These are phyloP conservation scores for Moxostoma hubbsi DNA, from an alignment of 2,797 vertebrate genomes.

Conservation along the genomic window DNA sequence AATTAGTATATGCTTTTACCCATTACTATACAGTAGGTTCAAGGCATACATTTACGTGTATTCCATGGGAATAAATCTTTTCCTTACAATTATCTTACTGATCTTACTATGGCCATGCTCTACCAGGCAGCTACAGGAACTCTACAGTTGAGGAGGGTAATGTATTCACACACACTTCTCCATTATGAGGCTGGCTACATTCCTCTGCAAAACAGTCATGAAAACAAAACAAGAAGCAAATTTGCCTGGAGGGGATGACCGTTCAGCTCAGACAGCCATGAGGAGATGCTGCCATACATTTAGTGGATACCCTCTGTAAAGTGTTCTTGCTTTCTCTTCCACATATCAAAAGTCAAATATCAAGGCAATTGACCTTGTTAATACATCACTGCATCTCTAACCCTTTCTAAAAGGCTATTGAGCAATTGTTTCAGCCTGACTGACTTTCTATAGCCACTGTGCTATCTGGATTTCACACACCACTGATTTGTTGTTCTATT, in stretches of 20 bases:
- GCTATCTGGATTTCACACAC: constrained; percentile 50
- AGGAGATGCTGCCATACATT: constrained; percentile 40
- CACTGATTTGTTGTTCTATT: constrained; percentile 32
- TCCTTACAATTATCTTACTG: too few relatives aligned
- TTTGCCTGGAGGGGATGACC: constrained; percentile 49
- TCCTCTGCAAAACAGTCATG: constrained; percentile 55
- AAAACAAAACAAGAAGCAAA: constrained; percentile 51
- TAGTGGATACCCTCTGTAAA: constrained; percentile 4
- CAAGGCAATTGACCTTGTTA: constrained; percentile 49
- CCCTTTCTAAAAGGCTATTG: constrained; percentile 39
- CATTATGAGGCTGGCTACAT: constrained; percentile 59
- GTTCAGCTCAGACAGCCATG: constrained; percentile 18
- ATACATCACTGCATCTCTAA: constrained; percentile 41
- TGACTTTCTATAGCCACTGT: constrained; percentile 42
- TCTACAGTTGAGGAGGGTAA: constrained; percentile 47
- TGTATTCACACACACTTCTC: constrained; percentile 52
- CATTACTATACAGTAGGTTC: too few relatives aligned
- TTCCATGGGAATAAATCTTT: too few relatives aligned
- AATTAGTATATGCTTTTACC: too few relatives aligned
- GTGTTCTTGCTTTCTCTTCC: constrained; percentile 14
- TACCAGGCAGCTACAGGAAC: too few relatives aligned
- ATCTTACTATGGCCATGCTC: too few relatives aligned
- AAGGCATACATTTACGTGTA: too few relatives aligned
- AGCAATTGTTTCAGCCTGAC: constrained; percentile 36
- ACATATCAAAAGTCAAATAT: constrained; percentile 43